Percentiles rank a stretch among this genome's conserved stretches.
These are phyloP conservation scores for Bactericera cockerelli DNA, from an alignment of 1,140 invertebrate species.

Conservation along the genomic window DNA sequence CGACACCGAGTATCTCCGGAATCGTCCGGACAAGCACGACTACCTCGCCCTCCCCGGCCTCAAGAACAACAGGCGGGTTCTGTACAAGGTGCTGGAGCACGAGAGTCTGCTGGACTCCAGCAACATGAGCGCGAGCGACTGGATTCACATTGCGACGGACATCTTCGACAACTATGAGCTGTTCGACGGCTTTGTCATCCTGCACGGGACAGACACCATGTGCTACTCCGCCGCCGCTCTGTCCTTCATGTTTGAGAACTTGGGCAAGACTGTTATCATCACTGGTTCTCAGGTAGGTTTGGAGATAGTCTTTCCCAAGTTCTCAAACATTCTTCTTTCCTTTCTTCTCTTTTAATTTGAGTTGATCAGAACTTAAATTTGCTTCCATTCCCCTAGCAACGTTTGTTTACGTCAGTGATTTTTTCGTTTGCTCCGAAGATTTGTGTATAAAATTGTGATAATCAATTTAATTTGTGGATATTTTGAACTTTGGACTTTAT, in stretches of 20 bases:
- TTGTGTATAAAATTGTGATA: no score
- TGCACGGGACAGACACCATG: constrained; percentile 94
- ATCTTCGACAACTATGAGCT: constrained; percentile 70
- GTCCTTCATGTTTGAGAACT: constrained; percentile 89
- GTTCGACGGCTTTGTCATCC: constrained; percentile 86
- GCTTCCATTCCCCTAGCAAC: no score
- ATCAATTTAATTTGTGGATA: no score
- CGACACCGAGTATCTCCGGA: constrained; percentile 42
- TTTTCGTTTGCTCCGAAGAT: no score
- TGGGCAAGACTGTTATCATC: constrained; percentile 87
- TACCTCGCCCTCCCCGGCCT: constrained; percentile 37
- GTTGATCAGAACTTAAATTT: no score
- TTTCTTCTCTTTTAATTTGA: no score
- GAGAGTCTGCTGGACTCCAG: constrained; percentile 77
- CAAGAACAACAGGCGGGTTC: constrained; percentile 31
- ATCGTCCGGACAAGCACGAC: constrained; percentile 33
- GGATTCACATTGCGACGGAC: constrained; percentile 75
- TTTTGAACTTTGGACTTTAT: no score
- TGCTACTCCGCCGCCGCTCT: constrained; percentile 88
- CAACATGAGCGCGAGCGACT: constrained; percentile 84
- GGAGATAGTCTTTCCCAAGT: no score
- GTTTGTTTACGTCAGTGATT: no score
- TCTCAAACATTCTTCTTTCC: no score
- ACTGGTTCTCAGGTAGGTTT: constrained; percentile 69
- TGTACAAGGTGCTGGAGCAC: constrained; percentile 77